phyloP scores from a whole-genome alignment of 2,113 vertebrate species.

The Cyphomyrus discorhynchus region DNA sequence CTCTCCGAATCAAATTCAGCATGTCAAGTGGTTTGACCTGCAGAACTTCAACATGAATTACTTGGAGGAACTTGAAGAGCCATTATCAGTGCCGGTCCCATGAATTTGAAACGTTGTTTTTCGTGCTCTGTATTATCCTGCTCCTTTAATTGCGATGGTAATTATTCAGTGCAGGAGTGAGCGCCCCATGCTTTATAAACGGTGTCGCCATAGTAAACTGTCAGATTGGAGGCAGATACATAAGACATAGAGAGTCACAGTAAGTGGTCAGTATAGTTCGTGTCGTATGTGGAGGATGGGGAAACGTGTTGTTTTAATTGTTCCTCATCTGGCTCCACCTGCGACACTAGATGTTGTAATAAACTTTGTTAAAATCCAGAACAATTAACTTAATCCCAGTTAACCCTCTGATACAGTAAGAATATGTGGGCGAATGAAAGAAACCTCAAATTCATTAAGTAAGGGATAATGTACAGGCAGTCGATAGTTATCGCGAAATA shows the following conservation, averaged over 20 bases:
- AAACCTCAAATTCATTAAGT: neutral
- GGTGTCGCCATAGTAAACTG: neutral
- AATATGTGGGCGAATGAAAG: neutral
- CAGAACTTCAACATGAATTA: neutral
- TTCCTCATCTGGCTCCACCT: neutral
- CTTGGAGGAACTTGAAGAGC: neutral
- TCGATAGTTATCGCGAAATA: too few relatives aligned
- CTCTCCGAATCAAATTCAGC: neutral
- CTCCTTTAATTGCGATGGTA: neutral
- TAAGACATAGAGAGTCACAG: neutral
- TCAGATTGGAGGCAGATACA: neutral
- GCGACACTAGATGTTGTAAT: neutral
- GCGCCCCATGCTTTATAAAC: neutral
- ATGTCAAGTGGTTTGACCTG: neutral
- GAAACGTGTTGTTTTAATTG: neutral
- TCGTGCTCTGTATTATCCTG: neutral
- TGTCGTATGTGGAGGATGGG: neutral
- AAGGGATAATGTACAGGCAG: too few relatives aligned
- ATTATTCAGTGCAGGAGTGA: neutral
- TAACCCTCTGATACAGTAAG: neutral
- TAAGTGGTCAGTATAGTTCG: neutral
- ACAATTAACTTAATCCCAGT: neutral
- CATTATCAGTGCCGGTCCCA: neutral
- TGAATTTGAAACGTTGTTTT: neutral
- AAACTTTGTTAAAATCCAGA: neutral